Percentiles rank a stretch among this genome's conserved stretches.
These are phyloP conservation scores for Trichomycterus rosablanca DNA, from an alignment of 2,113 vertebrate genomes.

Conservation along the genomic window DNA sequence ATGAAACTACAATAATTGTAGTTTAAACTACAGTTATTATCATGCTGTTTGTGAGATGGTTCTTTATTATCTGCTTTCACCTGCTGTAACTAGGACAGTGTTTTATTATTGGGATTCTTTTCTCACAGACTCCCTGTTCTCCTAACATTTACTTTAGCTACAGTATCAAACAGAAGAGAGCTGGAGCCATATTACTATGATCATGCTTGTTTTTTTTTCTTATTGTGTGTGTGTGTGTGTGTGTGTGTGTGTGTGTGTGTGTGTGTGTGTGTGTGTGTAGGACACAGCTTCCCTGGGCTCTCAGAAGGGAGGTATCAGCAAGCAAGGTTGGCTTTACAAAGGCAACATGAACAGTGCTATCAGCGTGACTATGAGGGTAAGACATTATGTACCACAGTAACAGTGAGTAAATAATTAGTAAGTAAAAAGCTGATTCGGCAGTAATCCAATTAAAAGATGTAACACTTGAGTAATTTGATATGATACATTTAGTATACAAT, in stretches of 20 bases:
- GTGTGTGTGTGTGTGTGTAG: conserved; percentile 57
- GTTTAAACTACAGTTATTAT: not conserved
- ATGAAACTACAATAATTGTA: too few relatives aligned
- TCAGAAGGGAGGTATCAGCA: conserved; percentile 95
- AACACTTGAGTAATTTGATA: too few relatives aligned
- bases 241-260: conserved; percentile 20
- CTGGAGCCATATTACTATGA: conserved; percentile 25
- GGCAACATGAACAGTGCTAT: conserved; percentile 98
- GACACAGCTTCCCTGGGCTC: conserved; percentile 94
- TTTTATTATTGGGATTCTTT: conserved; percentile 17
- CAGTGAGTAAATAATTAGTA: too few relatives aligned
- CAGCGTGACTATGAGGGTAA: conserved; percentile 97
- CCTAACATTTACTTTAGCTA: conserved; percentile 34
- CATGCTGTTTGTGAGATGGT: not conserved
- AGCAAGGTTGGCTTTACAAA: conserved; percentile 96
- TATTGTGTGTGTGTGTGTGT: too few relatives aligned
- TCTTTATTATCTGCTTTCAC: not conserved
- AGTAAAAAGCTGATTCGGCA: too few relatives aligned
- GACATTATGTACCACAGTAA: conserved; percentile 43
- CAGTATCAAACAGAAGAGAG: conserved; percentile 28
- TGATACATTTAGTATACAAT: too few relatives aligned
- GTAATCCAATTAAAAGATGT: too few relatives aligned
- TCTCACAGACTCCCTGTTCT: conserved; percentile 19
- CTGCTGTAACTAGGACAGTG: not conserved
- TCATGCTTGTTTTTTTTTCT: not conserved